Percentiles rank a stretch among this genome's conserved stretches.
phyloP scores from a whole-genome alignment of 2,888 invertebrate species.

The Drosophila mimica region DNA sequence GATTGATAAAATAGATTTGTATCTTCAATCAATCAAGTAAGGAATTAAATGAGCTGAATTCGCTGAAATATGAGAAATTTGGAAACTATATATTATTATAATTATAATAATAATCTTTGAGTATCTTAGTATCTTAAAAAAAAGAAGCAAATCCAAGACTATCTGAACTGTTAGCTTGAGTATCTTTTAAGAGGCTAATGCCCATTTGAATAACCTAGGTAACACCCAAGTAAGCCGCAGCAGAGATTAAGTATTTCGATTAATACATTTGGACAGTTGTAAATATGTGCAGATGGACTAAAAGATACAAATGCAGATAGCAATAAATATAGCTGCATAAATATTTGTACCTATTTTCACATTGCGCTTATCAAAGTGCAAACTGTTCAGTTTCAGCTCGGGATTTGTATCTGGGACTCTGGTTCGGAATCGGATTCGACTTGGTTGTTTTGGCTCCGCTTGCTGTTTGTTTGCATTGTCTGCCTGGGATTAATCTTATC shows the following conservation, averaged over 20 bases:
- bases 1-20: too few relatives aligned
- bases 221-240: neutral
- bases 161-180: neutral
- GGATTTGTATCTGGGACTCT: neutral
- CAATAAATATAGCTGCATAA: conserved; percentile 60
- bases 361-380: conserved; percentile 66
- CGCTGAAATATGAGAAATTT: too few relatives aligned
- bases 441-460: neutral
- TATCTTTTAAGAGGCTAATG: neutral
- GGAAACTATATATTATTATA: too few relatives aligned
- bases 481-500: conserved; percentile 35
- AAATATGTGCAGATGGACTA: conserved; percentile 30
- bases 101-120: too few relatives aligned
- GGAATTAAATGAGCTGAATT: neutral
- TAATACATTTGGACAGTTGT: conserved; percentile 11
- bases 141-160: conserved; percentile 5
- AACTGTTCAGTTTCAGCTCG: conserved; percentile 23
- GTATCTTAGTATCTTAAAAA: neutral
- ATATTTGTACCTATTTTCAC: conserved; percentile 68
- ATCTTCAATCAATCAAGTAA: too few relatives aligned
- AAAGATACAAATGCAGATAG: conserved; percentile 28
- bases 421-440: neutral
- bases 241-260: conserved; percentile 22
- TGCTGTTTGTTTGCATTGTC: conserved; percentile 29
- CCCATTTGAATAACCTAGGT: too few relatives aligned